Percentiles rank a stretch among this genome's conserved stretches.
Conservation (phyloP, 2,113 vertebrate species). For the Thunnus thynnus region DNA sequence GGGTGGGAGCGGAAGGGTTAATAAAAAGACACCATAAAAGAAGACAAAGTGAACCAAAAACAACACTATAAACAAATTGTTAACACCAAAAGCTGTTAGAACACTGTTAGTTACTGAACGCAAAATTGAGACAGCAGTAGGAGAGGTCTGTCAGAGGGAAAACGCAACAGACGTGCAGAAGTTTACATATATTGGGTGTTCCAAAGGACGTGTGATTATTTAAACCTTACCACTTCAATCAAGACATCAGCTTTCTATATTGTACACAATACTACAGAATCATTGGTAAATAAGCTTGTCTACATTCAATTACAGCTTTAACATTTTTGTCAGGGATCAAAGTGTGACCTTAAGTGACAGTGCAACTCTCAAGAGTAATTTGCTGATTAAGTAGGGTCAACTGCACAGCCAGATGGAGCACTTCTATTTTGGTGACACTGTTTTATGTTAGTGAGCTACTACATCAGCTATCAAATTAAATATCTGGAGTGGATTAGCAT, state of each 20-base stretch:
- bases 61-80: conserved; percentile 16
- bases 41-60: conserved; percentile 46
- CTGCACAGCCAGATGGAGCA: neutral
- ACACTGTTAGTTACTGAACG: conserved; percentile 64
- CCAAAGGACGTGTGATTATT: neutral
- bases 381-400: neutral
- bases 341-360: too few species aligned
- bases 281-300: too few species aligned
- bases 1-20: conserved; percentile 84
- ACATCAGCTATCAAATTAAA: too few species aligned
- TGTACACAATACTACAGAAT: too few species aligned
- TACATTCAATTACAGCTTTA: too few species aligned
- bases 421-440: neutral
- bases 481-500: too few species aligned
- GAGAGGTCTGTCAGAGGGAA: conserved; percentile 54
- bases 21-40: conserved; percentile 60
- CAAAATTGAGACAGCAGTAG: conserved; percentile 36
- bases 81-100: conserved; percentile 51
- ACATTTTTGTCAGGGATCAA: too few species aligned
- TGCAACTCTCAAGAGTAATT: too few species aligned
- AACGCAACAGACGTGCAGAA: conserved; percentile 51
- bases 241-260: neutral
- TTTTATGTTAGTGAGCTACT: neutral
- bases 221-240: neutral
- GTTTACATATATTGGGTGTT: conserved; percentile 7